Percentiles rank a stretch among this genome's conserved stretches.
phyloP scores from a whole-genome alignment of 2,113 vertebrate genomes.

The Heptranchias perlo region DNA sequence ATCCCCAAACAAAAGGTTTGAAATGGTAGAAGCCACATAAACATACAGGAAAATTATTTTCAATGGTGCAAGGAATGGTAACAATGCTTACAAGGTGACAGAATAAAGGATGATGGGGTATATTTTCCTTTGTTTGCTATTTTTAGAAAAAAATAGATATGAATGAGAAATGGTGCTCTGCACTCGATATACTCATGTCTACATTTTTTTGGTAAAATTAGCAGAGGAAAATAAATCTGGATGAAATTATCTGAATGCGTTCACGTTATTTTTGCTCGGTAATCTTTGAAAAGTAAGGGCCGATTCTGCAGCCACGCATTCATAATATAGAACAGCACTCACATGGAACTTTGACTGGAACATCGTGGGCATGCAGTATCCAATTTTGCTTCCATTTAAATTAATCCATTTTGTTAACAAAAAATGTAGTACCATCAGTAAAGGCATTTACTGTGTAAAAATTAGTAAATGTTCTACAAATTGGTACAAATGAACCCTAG shows the following conservation, averaged over 20 bases:
- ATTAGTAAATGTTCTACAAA: not conserved
- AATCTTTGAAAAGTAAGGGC: not conserved
- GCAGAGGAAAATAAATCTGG: not conserved
- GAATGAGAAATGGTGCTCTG: not conserved
- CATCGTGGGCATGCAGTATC: not conserved
- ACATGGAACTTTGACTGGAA: too few species aligned
- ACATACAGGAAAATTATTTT: not conserved
- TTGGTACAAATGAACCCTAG: not conserved
- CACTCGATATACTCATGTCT: not conserved
- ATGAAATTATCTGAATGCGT: not conserved
- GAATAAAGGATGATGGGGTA: not conserved
- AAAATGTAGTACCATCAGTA: not conserved
- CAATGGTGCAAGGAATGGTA: not conserved
- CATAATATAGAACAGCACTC: not conserved
- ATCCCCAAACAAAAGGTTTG: not conserved
- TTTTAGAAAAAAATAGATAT: not conserved
- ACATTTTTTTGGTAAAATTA: not conserved
- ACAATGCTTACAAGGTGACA: not conserved
- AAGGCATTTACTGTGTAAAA: not conserved
- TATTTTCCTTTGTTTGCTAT: not conserved
- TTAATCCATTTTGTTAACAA: not conserved
- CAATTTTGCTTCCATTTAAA: not conserved
- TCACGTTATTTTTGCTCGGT: not conserved
- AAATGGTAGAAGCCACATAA: not conserved
- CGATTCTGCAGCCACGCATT: not conserved